Percentiles rank a stretch among this genome's conserved stretches.
Conservation (phyloP, 2,888 invertebrate species). For the Lapara coniferarum region DNA sequence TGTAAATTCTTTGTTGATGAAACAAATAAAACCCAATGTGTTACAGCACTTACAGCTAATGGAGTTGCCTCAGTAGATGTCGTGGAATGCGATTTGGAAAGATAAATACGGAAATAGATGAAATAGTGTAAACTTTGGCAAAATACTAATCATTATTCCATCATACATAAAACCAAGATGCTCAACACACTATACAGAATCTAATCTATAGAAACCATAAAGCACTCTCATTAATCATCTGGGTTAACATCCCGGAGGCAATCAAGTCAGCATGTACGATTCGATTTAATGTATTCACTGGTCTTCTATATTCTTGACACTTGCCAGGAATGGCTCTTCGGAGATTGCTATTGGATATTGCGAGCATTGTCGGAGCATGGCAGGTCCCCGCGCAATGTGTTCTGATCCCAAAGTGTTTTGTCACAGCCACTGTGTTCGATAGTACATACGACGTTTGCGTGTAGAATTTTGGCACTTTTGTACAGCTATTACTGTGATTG, state of each 20-base stretch:
- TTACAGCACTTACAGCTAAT: too few species aligned
- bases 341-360: conserved; percentile 25
- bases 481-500: neutral
- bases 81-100: too few species aligned
- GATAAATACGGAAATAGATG: neutral
- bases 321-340: conserved; percentile 15
- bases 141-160: neutral
- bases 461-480: conserved; percentile 4
- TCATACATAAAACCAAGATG: neutral
- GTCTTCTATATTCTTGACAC: conserved; percentile 15
- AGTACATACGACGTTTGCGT: neutral
- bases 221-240: neutral
- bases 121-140: too few species aligned
- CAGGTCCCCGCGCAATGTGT: conserved; percentile 31
- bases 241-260: conserved; percentile 17
- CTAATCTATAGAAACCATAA: conserved; percentile 10
- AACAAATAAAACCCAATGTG: too few species aligned
- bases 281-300: conserved; percentile 22
- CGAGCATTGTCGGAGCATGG: conserved; percentile 23
- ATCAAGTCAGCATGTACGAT: conserved; percentile 14
- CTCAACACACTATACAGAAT: neutral
- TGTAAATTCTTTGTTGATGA: too few species aligned
- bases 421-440: conserved; percentile 12
- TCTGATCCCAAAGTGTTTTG: conserved; percentile 22
- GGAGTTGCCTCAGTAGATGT: too few species aligned